Evolutionary conservation across 2,113 vertebrate species (phyloP), one percentile per base, ranked within the genome.

Genomic region (Colaptes auratus): DNA sequence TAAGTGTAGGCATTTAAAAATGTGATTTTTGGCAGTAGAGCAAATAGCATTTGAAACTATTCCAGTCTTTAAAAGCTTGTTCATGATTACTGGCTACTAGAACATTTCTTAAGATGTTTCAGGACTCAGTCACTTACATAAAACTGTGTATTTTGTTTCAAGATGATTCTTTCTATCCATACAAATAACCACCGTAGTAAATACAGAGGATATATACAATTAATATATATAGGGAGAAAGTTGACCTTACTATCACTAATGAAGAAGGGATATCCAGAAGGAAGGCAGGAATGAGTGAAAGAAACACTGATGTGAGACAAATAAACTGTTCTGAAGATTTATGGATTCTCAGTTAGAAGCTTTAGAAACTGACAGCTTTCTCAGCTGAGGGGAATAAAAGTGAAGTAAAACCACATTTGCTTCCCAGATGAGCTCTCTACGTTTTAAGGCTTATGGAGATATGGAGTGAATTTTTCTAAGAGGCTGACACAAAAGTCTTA

Each of bases 1-100:
- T 79, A 91, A 85, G 66, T 50, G 83, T 53, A 93, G 92, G 70
- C 50, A 72, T 96, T 95, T 95, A 14, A 90, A 95, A 58, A 84
- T 87, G 66, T 81, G 59, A 72, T 44, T 88, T 94, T 94, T 95
- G 80, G 77, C 86, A 94, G 50, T 35, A 86, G 10, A 92, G 12
- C 53, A 89, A 95, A 84, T 53, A 90, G 5, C 3, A 1, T 81
- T 84, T 90, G 80, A 83, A 93, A 69, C 25, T 82, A 42, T 67
- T 94, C 61, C 83, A 90, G 58, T 48, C 18, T 92, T 78, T 65
- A 83, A 86, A 94, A 36, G 17, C 55, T 91, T 89, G 58, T 82
- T 89, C 63, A 91, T 82, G 30, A 75, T 71, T 87, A 33, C 36
- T 78, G 53, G 42, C 27, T 88, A 86, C 60, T 86, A 48, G 25